A percentile compares a stretch with the other conserved stretches of the same genome.
These are phyloP conservation scores for Labia minor DNA, from an alignment of 2,888 invertebrate species.

Conservation along the genomic window DNA sequence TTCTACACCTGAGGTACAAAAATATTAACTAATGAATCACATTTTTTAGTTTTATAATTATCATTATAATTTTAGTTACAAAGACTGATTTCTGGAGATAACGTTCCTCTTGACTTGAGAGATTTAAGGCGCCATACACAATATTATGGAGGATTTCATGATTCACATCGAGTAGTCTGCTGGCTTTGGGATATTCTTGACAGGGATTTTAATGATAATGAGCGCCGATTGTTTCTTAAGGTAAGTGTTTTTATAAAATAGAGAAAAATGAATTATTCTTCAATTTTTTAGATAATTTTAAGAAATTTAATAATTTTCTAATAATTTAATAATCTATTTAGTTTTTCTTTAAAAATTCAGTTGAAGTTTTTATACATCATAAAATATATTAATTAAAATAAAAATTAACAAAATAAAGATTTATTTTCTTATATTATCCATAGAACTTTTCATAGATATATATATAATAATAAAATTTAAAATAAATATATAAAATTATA, in stretches of 20 bases:
- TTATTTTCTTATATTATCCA: too few relatives aligned
- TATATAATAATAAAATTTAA: too few relatives aligned
- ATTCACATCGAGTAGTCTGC: slow-evolving; percentile 90
- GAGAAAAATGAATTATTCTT: background rate
- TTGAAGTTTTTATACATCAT: too few relatives aligned
- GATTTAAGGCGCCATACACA: slow-evolving; percentile 86
- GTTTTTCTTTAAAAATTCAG: background rate
- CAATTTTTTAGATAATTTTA: background rate
- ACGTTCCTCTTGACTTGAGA: slow-evolving; percentile 78
- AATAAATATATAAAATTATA: too few relatives aligned
- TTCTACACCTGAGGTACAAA: slow-evolving; percentile 78
- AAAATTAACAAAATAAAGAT: too few relatives aligned
- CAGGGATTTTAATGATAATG: slow-evolving; percentile 85
- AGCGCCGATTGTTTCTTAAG: slow-evolving; percentile 89
- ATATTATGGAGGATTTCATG: slow-evolving; percentile 99
- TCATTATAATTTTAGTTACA: slow-evolving; percentile 52
- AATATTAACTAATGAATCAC: slow-evolving; percentile 13
- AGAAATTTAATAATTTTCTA: background rate
- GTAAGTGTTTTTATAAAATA: slow-evolving; percentile 37
- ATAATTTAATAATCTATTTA: background rate
- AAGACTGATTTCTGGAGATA: slow-evolving; percentile 91
- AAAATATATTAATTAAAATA: too few relatives aligned
- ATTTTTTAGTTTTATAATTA: slow-evolving; percentile 20
- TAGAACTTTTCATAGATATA: too few relatives aligned
- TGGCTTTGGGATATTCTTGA: slow-evolving; percentile 99